Base-by-base conservation (phyloP, 2,797 vertebrate genomes). In the Hypotaenidia okinawae region DNA sequence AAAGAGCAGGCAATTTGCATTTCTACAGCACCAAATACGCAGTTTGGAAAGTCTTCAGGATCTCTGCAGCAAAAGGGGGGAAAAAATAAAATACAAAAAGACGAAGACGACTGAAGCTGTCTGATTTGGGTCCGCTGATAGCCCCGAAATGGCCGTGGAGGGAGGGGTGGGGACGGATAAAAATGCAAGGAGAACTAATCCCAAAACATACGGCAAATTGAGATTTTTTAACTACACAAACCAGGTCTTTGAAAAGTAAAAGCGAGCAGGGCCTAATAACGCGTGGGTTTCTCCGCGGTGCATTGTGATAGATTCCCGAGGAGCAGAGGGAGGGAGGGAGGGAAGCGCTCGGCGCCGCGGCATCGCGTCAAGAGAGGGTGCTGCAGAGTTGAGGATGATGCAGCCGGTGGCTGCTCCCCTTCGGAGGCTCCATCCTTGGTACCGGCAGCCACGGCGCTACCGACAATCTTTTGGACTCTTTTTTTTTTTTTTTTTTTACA, bases 351-450 rank as follows among this genome's bases (percentile, higher is more conserved):
- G 72, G 75, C 68, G 15, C 45, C 96, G 82, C 97, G 27, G 55
- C 3, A 22, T 73, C 62, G 13, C 2, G 97, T 93, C 98, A 78
- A 97, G 10, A 98, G 98, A 98, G 98, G 98, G 98, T 85, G 98
- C 97, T 95, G 97, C 93, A 78, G 97, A 97, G 98, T 97, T 96
- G 94, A 84, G 75, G 95, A 98, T 96, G 93, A 84, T 88, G 63
- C 75, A n/a, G 55, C 47, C 21, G 47, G 21, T 9, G 57, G 67
- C 84, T 64, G 61, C 83, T 83, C 32, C 76, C 32, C 82, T 58
- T 57, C 75, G 1, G 57, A 32, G 81, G 86, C 51, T 68, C 94
- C 95, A n/a, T 17, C 73, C 17, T 33, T 54, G 82, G 80, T 52
- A 87, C 80, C 90, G 32, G 74, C 92, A 93, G 66, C 77, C 58